A percentile compares a stretch with the other conserved stretches of the same genome.
These are phyloP conservation scores for Agrochola macilenta DNA, from an alignment of 2,888 invertebrate species.

Conservation along the genomic window DNA sequence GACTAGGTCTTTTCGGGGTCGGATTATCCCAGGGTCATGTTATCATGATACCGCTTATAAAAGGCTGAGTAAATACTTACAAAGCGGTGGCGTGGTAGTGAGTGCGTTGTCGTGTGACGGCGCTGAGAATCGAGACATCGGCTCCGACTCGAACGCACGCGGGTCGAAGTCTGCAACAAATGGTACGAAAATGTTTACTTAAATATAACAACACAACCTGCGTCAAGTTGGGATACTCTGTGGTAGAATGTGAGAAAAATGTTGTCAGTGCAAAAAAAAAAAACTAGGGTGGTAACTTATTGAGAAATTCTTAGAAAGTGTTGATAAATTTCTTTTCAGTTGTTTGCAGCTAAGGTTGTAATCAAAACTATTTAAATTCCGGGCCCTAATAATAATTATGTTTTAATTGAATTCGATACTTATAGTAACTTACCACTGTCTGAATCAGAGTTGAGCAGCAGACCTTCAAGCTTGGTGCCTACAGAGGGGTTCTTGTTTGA, in stretches of 20 bases:
- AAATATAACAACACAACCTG: slow-evolving; percentile 1
- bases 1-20: neutral
- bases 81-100: slow-evolving; percentile 92
- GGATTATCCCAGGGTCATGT: neutral
- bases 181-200: neutral
- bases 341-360: neutral
- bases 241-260: neutral
- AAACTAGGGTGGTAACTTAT: neutral
- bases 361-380: neutral
- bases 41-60: neutral
- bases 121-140: slow-evolving; percentile 79
- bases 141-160: slow-evolving; percentile 94
- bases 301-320: neutral
- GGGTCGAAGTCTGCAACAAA: slow-evolving; percentile 94
- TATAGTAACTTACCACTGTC: slow-evolving; percentile 91
- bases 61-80: slow-evolving; percentile 87
- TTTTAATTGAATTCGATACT: neutral
- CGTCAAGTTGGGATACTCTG: neutral
- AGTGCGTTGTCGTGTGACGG: slow-evolving; percentile 72
- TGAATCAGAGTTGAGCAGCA: slow-evolving; percentile 94
- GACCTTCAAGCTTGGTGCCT: slow-evolving; percentile 94
- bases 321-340: neutral
- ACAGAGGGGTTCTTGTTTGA: slow-evolving; percentile 91
- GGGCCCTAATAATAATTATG: neutral
- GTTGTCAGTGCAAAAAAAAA: neutral